Evolutionary conservation across 2,113 vertebrate species (phyloP).

Genomic region (Cynoglossus semilaevis): DNA sequence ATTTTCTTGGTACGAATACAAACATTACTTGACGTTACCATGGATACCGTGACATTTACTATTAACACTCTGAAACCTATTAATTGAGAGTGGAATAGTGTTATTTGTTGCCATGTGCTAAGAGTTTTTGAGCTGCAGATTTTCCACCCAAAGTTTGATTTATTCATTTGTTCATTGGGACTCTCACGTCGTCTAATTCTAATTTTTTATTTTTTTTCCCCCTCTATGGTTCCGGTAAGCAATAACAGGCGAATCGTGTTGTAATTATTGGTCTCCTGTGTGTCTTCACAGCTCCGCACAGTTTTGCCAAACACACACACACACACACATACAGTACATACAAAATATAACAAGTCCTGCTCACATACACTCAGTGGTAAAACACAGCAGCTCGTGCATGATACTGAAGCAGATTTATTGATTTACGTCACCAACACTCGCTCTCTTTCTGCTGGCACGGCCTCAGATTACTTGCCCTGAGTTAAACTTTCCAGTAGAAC

Average conservation of each 20-base stretch:
- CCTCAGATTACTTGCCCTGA: background rate
- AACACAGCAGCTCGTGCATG: conserved; percentile 3
- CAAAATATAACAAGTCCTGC: background rate
- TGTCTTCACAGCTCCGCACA: conserved; percentile 7
- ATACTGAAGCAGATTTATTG: background rate
- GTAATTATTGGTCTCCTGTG: conserved; percentile 38
- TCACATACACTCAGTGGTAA: background rate
- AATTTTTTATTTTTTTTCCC: conserved; percentile 14
- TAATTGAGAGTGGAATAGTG: conserved; percentile 7
- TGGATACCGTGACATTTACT: conserved; percentile 17
- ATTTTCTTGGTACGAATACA: too few relatives aligned
- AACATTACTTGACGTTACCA: too few relatives aligned
- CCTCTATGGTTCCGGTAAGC: conserved; percentile 31
- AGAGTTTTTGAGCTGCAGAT: conserved; percentile 22
- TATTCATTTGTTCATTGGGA: conserved; percentile 36
- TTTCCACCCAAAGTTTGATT: conserved; percentile 40
- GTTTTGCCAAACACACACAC: conserved; percentile 9
- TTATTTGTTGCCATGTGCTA: conserved; percentile 12
- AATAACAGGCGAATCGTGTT: conserved; percentile 36
- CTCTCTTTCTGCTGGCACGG: background rate
- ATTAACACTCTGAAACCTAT: conserved; percentile 15
- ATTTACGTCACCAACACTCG: background rate
- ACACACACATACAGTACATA: conserved; percentile 1
- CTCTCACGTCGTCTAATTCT: conserved; percentile 13
- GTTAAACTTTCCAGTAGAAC: background rate